phyloP scores from a whole-genome alignment of 2,797 vertebrate species.

The Sebastes hubbsi region DNA sequence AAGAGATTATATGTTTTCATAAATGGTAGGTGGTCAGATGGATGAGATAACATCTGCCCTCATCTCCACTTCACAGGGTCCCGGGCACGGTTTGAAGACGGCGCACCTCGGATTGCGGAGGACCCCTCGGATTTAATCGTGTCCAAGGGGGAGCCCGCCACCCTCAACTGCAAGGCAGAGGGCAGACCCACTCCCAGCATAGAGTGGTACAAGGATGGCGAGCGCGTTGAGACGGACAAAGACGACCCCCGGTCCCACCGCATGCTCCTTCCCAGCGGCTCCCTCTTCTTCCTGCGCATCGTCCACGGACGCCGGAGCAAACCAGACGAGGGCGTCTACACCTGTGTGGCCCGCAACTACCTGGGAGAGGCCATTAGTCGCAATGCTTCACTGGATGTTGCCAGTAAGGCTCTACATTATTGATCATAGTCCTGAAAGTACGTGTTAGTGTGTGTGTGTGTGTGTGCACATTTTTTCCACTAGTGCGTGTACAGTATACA shows the following conservation, averaged over 20 bases:
- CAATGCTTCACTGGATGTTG: constrained; percentile 93
- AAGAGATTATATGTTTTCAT: constrained; percentile 25
- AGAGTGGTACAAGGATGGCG: constrained; percentile 97
- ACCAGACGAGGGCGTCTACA: constrained; percentile 93
- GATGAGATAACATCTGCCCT: constrained; percentile 32
- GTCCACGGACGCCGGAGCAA: constrained; percentile 92
- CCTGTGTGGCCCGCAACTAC: constrained; percentile 94
- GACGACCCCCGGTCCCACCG: constrained; percentile 96
- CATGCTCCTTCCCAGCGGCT: constrained; percentile 93
- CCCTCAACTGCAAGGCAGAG: constrained; percentile 93
- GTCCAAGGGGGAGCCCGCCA: constrained; percentile 92
- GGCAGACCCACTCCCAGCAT: constrained; percentile 88
- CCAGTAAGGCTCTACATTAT: constrained; percentile 82
- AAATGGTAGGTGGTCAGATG: constrained; percentile 12
- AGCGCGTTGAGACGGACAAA: constrained; percentile 91
- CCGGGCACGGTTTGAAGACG: constrained; percentile 85
- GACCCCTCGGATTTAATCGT: constrained; percentile 93
- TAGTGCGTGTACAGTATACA: background rate
- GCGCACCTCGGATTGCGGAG: constrained; percentile 89
- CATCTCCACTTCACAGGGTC: constrained; percentile 80
- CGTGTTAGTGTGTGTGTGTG: background rate
- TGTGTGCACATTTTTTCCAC: background rate
- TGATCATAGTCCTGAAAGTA: constrained; percentile 3
- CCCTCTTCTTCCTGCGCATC: constrained; percentile 95
- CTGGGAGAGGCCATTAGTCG: constrained; percentile 91